Percentiles rank a stretch among this genome's conserved stretches.
phyloP scores from a whole-genome alignment of 2,888 invertebrate species.

The Chymomyza fuscimana region DNA sequence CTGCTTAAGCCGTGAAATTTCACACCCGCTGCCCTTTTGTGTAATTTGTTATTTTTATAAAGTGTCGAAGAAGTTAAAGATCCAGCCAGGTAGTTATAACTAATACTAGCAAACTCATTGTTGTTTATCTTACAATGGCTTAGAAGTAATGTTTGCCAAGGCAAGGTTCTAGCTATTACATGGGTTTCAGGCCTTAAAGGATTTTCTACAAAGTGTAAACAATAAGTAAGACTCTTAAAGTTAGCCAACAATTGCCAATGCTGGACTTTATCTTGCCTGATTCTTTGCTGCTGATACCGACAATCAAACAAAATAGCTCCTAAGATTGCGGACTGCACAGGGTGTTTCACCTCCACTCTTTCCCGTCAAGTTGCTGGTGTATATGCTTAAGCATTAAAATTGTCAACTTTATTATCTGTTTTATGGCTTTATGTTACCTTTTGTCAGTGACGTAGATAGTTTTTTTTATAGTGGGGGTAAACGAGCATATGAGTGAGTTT shows the following conservation, averaged over 20 bases:
- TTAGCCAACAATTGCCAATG: not conserved
- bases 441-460: no score
- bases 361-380: constrained; percentile 1
- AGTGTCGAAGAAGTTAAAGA: constrained; percentile 38
- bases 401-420: constrained; percentile 58
- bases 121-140: constrained; percentile 15
- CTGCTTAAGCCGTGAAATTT: constrained; percentile 50
- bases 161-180: not conserved
- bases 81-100: constrained; percentile 29
- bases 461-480: no score
- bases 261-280: constrained; percentile 1
- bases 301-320: not conserved
- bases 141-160: constrained; percentile 3
- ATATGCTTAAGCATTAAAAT: constrained; percentile 35
- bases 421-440: constrained; percentile 26
- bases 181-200: not conserved
- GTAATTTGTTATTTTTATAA: constrained; percentile 44
- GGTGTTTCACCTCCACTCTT: not conserved
- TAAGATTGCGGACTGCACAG: not conserved
- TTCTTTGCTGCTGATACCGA: not conserved
- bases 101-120: constrained; percentile 37
- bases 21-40: constrained; percentile 57
- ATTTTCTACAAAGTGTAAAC: not conserved
- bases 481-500: no score
- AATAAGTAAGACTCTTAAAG: not conserved